Evolutionary conservation across 2,113 vertebrate species (phyloP).

Genomic region (Protobothrops flavoviridis): DNA sequence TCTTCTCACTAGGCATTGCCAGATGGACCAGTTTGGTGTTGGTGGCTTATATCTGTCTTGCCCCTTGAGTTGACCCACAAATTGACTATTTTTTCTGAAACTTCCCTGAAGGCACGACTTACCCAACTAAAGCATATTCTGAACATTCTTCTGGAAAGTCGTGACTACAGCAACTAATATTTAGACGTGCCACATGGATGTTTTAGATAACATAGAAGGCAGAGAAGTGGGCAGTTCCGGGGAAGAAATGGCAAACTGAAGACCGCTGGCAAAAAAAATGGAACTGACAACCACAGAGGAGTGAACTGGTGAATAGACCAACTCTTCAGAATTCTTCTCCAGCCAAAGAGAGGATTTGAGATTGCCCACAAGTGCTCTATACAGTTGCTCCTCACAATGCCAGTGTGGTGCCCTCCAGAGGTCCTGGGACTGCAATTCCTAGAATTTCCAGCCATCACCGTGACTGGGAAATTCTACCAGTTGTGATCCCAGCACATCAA

Average conservation of each 20-base stretch:
- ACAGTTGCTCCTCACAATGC: not conserved
- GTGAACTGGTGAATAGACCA: not conserved
- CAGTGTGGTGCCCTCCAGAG: not conserved
- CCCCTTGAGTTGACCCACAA: slow-evolving; percentile 79
- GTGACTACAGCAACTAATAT: not conserved
- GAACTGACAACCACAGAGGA: not conserved
- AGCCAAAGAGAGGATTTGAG: not conserved
- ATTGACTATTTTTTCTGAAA: slow-evolving; percentile 78
- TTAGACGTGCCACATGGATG: rapidly evolving
- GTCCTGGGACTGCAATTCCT: not conserved
- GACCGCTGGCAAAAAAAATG: not conserved
- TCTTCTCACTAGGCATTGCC: slow-evolving; percentile 61
- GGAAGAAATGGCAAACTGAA: not conserved
- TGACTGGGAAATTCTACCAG: not conserved
- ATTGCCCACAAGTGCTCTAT: not conserved
- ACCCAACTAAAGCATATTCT: slow-evolving; percentile 79
- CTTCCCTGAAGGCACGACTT: slow-evolving; percentile 78
- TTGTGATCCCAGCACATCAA: not conserved
- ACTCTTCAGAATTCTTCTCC: not conserved
- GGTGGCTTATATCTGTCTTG: slow-evolving; percentile 81
- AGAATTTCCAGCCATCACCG: not conserved
- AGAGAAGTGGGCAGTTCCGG: rapidly evolving
- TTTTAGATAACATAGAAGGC: slow-evolving; percentile 23
- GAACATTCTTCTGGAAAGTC: slow-evolving; percentile 75
- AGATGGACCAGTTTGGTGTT: slow-evolving; percentile 80